phyloP scores from a whole-genome alignment of 2,888 invertebrate genomes.

The Nasonovia ribisnigri region DNA sequence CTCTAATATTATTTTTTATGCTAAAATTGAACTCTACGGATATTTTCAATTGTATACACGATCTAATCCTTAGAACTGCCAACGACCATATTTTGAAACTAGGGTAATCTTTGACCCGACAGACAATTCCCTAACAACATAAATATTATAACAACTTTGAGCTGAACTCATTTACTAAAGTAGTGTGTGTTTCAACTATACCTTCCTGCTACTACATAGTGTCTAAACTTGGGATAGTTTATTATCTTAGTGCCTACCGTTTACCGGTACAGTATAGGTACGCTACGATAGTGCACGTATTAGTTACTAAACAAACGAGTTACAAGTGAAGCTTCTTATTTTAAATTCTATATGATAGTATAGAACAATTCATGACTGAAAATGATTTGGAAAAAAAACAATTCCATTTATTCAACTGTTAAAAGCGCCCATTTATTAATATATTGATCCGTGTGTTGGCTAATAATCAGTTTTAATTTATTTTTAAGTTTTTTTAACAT shows the following conservation, averaged over 20 bases:
- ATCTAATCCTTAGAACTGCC: not conserved
- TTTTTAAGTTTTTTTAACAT: not conserved
- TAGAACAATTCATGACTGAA: no score
- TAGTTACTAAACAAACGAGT: not conserved
- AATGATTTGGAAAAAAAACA: not conserved
- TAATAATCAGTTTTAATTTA: not conserved
- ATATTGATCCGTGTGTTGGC: not conserved
- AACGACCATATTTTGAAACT: not conserved
- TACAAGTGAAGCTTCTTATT: not conserved
- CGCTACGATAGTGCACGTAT: not conserved
- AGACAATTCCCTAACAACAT: not conserved
- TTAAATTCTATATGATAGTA: not conserved
- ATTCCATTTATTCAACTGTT: not conserved
- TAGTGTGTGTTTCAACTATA: not conserved
- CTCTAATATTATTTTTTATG: not conserved
- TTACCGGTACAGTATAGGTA: not conserved
- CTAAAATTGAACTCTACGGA: not conserved
- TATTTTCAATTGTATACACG: not conserved
- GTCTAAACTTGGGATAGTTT: constrained; percentile 43
- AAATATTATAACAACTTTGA: constrained; percentile 31
- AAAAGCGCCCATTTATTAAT: not conserved
- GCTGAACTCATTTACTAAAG: constrained; percentile 21
- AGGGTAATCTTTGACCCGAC: not conserved
- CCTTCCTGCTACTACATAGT: not conserved
- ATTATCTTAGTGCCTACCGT: not conserved